Conservation (phyloP, 2,797 vertebrate genomes). For the Gymnocypris eckloni region DNA sequence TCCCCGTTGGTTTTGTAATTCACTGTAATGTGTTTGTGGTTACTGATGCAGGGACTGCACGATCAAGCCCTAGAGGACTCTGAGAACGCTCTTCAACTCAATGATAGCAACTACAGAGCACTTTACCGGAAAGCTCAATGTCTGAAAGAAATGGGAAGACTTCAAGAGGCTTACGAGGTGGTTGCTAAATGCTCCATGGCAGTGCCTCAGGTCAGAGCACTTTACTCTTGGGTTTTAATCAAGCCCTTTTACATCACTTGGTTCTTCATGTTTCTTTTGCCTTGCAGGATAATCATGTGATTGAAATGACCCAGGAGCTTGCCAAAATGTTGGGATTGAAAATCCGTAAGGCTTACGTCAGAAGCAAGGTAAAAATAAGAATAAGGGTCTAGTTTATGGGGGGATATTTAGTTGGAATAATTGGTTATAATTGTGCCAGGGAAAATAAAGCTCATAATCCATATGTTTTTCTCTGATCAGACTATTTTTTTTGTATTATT, state of each 20-base stretch:
- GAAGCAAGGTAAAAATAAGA: conserved; percentile 84
- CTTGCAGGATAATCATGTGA: conserved; percentile 90
- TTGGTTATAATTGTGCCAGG: neutral
- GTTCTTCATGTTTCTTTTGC: conserved; percentile 37
- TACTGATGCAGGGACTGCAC: conserved; percentile 81
- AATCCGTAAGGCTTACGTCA: conserved; percentile 96
- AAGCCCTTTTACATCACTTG: neutral
- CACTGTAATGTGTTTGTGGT: conserved; percentile 16
- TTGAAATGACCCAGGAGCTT: conserved; percentile 93
- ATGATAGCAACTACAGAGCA: conserved; percentile 89
- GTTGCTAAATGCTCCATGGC: conserved; percentile 94
- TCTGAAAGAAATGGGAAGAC: conserved; percentile 87
- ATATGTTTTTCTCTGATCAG: neutral
- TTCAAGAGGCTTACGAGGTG: conserved; percentile 91
- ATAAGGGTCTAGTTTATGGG: neutral
- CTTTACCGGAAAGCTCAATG: conserved; percentile 92
- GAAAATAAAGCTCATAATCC: neutral
- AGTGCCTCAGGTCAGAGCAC: conserved; percentile 87
- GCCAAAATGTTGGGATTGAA: conserved; percentile 95
- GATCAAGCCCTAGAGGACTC: conserved; percentile 92
- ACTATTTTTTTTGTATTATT: neutral
- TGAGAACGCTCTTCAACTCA: conserved; percentile 86
- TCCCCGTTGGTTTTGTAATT: neutral
- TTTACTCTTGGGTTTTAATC: neutral
- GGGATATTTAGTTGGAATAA: neutral